phyloP scores from a whole-genome alignment of 2,113 vertebrate species.

The Urocynchramus pylzowi region DNA sequence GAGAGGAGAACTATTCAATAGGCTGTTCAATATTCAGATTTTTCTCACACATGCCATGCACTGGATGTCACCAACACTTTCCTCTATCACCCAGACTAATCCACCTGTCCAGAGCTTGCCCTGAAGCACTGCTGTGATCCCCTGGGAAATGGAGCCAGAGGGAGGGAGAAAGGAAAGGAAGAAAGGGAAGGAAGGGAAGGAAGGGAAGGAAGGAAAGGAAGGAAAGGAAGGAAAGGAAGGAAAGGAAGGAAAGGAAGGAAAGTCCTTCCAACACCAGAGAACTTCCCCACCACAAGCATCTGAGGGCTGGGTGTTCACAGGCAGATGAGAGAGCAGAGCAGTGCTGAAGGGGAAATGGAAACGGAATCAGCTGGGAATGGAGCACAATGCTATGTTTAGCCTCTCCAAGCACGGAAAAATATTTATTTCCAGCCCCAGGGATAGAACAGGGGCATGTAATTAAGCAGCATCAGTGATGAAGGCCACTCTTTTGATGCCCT shows the following conservation, averaged over 20 bases:
- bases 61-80: background rate
- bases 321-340: conserved; percentile 2
- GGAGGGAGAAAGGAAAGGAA: too few species aligned
- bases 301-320: background rate
- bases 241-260: background rate
- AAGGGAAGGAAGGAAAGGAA: too few species aligned
- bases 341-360: conserved; percentile 20
- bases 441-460: background rate
- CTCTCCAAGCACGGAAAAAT: conserved; percentile 40
- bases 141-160: background rate
- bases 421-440: conserved; percentile 44
- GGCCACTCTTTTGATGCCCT: background rate
- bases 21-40: background rate
- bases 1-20: background rate
- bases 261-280: background rate
- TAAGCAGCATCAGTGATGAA: background rate
- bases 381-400: conserved; percentile 39
- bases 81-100: background rate
- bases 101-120: background rate
- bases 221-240: background rate
- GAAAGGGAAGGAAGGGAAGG: too few species aligned
- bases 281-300: background rate
- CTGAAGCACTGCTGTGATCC: background rate
- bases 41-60: background rate
- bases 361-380: conserved; percentile 19